phyloP scores from a whole-genome alignment of 2,888 invertebrate genomes.

The Calliopum simillimum region DNA sequence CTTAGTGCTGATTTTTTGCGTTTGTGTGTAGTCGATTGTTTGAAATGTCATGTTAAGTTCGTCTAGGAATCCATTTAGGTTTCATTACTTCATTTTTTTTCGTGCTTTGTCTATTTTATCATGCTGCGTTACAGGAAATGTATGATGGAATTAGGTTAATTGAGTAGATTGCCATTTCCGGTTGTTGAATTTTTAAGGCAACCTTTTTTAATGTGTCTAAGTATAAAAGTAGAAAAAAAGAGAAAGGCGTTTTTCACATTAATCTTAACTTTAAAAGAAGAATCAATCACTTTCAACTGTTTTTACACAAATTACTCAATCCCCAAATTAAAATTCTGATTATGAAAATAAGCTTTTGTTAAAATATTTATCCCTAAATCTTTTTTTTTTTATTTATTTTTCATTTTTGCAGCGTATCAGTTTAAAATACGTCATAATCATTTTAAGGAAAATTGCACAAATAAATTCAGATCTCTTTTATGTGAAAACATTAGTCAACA shows the following conservation, averaged over 20 bases:
- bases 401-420: too few species aligned
- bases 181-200: background rate
- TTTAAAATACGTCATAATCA: too few species aligned
- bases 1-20: conserved; percentile 32
- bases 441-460: background rate
- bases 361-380: too few species aligned
- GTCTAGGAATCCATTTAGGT: conserved; percentile 15
- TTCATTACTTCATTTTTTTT: conserved; percentile 24
- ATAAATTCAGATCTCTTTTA: background rate
- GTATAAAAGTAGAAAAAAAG: too few species aligned
- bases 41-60: conserved; percentile 45
- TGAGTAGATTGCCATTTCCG: conserved; percentile 14
- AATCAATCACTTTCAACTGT: too few species aligned
- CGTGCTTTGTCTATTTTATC: background rate
- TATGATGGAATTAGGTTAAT: conserved; percentile 14
- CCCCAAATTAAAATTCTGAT: too few species aligned
- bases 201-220: too few species aligned
- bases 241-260: too few species aligned
- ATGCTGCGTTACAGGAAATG: background rate
- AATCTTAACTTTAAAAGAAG: too few species aligned
- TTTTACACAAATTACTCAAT: too few species aligned
- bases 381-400: too few species aligned
- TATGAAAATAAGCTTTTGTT: too few species aligned
- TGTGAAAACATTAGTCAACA: conserved; percentile 5
- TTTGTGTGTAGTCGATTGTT: conserved; percentile 54